Evolutionary conservation across 2,113 vertebrate genomes (phyloP), one percentile per base, ranked within the genome.

Genomic region (Acinonyx jubatus): DNA sequence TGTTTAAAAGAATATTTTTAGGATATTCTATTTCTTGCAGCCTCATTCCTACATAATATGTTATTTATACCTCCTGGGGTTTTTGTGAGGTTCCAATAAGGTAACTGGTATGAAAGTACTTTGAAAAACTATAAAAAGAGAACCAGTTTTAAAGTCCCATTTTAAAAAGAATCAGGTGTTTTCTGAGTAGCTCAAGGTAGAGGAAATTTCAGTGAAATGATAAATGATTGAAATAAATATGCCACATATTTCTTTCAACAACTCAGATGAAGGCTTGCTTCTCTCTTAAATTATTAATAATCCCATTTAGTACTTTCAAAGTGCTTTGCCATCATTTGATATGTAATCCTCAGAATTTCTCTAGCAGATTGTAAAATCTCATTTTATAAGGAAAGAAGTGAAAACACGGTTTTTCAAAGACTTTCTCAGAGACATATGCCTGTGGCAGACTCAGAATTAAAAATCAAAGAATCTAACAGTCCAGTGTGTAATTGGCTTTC

Each of bases 221-320:
- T 85, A 91, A 94, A 91, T 82, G 78, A 83, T 82, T 89, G 79
- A 94, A 93, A 91, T 76, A 91, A 88, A 91, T 74, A 82, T 25
- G 13, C 36, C 63, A 57, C 48, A 21, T 63, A 61, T 41, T 91
- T n/a, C 55, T 96, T 96, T 85, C 89, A 52, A 48, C 57, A 50
- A 76, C 66, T 55, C 38, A 76, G 48, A 92, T 18, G 78, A 89
- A 97, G 76, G 13, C 38, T 80, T 61, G 78, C 68, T 69, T 89
- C 19, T 38, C 27, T 87, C 82, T 94, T 97, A 89, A 97, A 97
- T 97, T 96, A 97, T 98, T 97, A 97, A 98, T 87, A 91, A 84
- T 19, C 21, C 80, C 82, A 96, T 89, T 98, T 91, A 97, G 85
- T 80, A 50, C 78, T 95, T 95, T 93, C 89, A 97, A 86, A 93